Evolutionary conservation across 2,888 invertebrate species (phyloP).

Genomic region (Chymomyza amoena): DNA sequence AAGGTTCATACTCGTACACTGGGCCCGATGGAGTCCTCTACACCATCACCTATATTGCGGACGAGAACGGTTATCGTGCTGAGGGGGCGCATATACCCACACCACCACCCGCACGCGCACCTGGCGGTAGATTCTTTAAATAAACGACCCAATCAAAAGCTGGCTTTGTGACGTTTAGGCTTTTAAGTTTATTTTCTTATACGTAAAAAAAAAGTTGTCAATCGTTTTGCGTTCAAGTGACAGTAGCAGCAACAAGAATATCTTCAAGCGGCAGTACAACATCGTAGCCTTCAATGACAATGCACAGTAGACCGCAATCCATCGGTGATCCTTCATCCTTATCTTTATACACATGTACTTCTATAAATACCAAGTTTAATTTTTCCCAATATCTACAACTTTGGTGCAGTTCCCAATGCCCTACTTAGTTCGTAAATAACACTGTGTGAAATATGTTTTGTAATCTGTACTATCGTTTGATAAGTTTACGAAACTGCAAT

Average conservation of each 20-base stretch:
- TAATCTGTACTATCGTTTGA: constrained; percentile 50
- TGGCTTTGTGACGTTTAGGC: background rate
- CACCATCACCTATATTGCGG: constrained; percentile 80
- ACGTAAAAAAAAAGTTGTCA: constrained; percentile 25
- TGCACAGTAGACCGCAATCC: background rate
- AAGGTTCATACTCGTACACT: constrained; percentile 82
- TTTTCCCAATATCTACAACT: background rate
- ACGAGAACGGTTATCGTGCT: constrained; percentile 80
- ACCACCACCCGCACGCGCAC: constrained; percentile 76
- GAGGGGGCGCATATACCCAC: constrained; percentile 80
- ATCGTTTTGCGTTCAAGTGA: constrained; percentile 5
- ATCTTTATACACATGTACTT: constrained; percentile 26
- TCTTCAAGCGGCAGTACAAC: background rate
- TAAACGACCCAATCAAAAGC: constrained; percentile 38
- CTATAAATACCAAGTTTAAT: constrained; percentile 8
- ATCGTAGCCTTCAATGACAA: constrained; percentile 30
- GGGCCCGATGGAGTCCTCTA: constrained; percentile 82
- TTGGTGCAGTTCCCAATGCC: background rate
- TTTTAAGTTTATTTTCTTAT: constrained; percentile 18
- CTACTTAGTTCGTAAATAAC: constrained; percentile 52
- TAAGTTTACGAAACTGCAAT: constrained; percentile 62
- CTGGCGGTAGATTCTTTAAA: constrained; percentile 71
- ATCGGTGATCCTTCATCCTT: background rate
- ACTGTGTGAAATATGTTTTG: constrained; percentile 49
- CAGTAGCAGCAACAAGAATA: constrained; percentile 7